Evolutionary conservation across 2,113 vertebrate species (phyloP).

Genomic region (Grammomys surdaster): DNA sequence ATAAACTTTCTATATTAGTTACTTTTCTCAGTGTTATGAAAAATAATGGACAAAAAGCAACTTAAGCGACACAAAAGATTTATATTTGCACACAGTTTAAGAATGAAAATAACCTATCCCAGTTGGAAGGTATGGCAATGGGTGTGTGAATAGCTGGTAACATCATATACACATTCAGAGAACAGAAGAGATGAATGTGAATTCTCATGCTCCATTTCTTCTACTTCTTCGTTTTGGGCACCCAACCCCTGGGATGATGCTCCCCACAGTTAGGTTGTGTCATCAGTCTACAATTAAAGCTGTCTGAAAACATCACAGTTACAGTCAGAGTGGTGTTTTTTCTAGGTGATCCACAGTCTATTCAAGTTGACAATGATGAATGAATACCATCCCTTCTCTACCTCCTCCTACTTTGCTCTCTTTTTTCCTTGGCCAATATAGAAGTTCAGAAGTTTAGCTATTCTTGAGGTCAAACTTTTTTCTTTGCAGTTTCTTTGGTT

Average conservation of each 20-base stretch:
- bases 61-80: background rate
- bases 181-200: background rate
- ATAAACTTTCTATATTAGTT: background rate
- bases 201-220: too few species aligned
- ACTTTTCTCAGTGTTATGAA: background rate
- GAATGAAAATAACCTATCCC: background rate
- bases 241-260: background rate
- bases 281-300: background rate
- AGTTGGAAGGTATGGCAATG: background rate
- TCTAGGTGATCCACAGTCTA: background rate
- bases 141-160: background rate
- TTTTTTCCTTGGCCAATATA: background rate
- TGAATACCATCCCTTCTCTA: background rate
- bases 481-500: conserved; percentile 31
- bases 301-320: background rate
- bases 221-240: background rate
- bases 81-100: background rate
- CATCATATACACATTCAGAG: background rate
- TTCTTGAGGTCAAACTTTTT: background rate
- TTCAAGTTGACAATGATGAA: background rate
- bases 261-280: background rate
- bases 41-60: background rate
- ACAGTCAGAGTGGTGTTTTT: background rate
- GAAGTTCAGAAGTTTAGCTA: background rate
- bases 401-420: background rate